Evolutionary conservation across 2,888 invertebrate species (phyloP).

Genomic region (Lasioglossum morio): DNA sequence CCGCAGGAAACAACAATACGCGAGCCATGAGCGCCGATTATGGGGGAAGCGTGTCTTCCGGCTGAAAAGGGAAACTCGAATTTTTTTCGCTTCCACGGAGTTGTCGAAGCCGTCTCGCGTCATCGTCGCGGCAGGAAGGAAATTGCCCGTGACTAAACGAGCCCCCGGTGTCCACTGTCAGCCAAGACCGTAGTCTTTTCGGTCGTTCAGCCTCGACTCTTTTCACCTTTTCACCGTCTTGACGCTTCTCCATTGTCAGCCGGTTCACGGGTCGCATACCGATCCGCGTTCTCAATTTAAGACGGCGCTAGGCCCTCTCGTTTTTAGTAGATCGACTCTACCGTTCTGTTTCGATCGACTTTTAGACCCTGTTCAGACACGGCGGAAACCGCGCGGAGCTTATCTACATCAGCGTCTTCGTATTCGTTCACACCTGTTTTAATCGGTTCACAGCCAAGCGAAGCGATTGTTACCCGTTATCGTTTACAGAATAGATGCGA

Average conservation of each 20-base stretch:
- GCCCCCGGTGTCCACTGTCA: slow-evolving; percentile 43
- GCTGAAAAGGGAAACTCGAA: slow-evolving; percentile 54
- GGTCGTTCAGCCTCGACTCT: slow-evolving; percentile 34
- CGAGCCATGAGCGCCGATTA: slow-evolving; percentile 61
- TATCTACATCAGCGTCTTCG: too few species aligned
- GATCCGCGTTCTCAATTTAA: slow-evolving; percentile 21
- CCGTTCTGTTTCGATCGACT: neutral
- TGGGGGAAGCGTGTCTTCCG: slow-evolving; percentile 59
- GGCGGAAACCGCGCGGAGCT: too few species aligned
- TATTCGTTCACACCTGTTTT: too few species aligned
- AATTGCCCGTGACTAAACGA: slow-evolving; percentile 67
- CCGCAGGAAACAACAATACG: slow-evolving; percentile 60
- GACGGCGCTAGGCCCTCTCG: neutral
- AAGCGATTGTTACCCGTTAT: too few species aligned
- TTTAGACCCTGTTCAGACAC: too few species aligned
- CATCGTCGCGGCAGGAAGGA: slow-evolving; percentile 46
- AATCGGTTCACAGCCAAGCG: neutral
- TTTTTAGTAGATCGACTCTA: neutral
- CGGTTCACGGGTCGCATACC: slow-evolving; percentile 34
- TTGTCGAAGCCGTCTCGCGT: slow-evolving; percentile 12
- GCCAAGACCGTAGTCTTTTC: slow-evolving; percentile 26
- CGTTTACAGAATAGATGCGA: too few species aligned
- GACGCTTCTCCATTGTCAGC: slow-evolving; percentile 46
- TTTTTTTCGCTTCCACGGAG: slow-evolving; percentile 65
- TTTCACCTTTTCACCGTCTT: slow-evolving; percentile 10